Percentiles rank a stretch among this genome's conserved stretches.
These are phyloP conservation scores for Cyprinodon diabolis DNA, from an alignment of 2,797 vertebrate genomes.

Conservation along the genomic window DNA sequence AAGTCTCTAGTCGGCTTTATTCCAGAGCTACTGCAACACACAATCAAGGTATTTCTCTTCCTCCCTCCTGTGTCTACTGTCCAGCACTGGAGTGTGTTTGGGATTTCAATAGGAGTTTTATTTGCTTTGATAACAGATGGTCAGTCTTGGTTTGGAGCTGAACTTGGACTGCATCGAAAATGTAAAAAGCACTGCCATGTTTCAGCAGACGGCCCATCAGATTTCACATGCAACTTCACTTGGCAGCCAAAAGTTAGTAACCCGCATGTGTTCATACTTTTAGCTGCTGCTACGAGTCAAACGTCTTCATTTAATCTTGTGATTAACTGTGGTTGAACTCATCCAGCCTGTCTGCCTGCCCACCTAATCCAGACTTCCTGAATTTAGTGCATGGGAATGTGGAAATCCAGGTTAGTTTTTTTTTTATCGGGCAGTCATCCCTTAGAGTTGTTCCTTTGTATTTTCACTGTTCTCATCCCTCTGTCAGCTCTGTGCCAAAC, in stretches of 20 bases:
- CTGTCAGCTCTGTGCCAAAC: constrained; percentile 86
- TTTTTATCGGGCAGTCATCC: background rate
- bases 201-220: constrained; percentile 34
- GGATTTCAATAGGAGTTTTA: background rate
- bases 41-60: constrained; percentile 82
- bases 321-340: background rate
- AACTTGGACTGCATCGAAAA: constrained; percentile 57
- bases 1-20: constrained; percentile 73
- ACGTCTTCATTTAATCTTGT: background rate
- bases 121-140: constrained; percentile 56
- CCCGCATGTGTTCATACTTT: background rate
- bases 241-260: constrained; percentile 49
- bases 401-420: constrained; percentile 75
- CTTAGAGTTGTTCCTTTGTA: background rate
- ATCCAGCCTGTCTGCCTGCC: constrained; percentile 38
- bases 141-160: constrained; percentile 50
- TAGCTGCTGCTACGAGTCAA: background rate
- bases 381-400: constrained; percentile 60
- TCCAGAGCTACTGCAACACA: constrained; percentile 82
- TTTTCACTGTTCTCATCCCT: background rate
- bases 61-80: too few species aligned
- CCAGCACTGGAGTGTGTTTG: background rate
- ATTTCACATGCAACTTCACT: constrained; percentile 8
- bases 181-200: constrained; percentile 53
- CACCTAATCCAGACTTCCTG: constrained; percentile 46